phyloP scores from a whole-genome alignment of 2,888 invertebrate genomes.

The Monopis laevigella region DNA sequence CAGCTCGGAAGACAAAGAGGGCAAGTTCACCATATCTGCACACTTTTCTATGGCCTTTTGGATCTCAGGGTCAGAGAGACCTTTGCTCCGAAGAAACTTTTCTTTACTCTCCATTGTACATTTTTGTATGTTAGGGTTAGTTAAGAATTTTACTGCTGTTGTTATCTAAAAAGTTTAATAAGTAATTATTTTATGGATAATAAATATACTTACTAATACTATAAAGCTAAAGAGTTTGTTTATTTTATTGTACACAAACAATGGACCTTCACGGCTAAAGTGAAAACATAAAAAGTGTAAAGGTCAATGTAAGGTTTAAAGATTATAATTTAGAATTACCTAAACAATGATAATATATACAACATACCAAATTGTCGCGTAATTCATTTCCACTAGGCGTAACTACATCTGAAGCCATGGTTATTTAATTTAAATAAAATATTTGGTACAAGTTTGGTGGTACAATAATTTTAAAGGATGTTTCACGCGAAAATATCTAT shows the following conservation, averaged over 20 bases:
- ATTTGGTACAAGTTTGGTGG: too few relatives aligned
- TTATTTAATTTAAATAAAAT: too few relatives aligned
- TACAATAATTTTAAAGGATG: too few relatives aligned
- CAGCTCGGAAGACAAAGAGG: constrained; percentile 47
- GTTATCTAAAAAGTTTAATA: constrained; percentile 70
- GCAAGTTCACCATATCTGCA: constrained; percentile 42
- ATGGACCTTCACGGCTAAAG: too few relatives aligned
- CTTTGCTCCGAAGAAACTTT: constrained; percentile 80
- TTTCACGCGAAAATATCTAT: too few relatives aligned
- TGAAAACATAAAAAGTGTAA: too few relatives aligned
- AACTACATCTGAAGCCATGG: constrained; percentile 45
- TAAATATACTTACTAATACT: neutral
- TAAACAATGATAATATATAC: too few relatives aligned
- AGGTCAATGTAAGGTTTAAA: too few relatives aligned
- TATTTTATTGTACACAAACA: too few relatives aligned
- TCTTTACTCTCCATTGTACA: constrained; percentile 82
- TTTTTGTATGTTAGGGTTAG: constrained; percentile 83
- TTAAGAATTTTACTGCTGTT: constrained; percentile 86
- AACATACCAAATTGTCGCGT: constrained; percentile 59
- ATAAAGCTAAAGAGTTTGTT: too few relatives aligned
- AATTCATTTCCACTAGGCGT: constrained; percentile 37
- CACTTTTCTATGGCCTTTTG: constrained; percentile 77
- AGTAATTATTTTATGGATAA: neutral
- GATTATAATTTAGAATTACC: too few relatives aligned
- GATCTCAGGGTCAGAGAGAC: constrained; percentile 79